Percentiles rank a stretch among this genome's conserved stretches.
phyloP scores from a whole-genome alignment of 1,140 invertebrate species.

The Caerostris darwini region DNA sequence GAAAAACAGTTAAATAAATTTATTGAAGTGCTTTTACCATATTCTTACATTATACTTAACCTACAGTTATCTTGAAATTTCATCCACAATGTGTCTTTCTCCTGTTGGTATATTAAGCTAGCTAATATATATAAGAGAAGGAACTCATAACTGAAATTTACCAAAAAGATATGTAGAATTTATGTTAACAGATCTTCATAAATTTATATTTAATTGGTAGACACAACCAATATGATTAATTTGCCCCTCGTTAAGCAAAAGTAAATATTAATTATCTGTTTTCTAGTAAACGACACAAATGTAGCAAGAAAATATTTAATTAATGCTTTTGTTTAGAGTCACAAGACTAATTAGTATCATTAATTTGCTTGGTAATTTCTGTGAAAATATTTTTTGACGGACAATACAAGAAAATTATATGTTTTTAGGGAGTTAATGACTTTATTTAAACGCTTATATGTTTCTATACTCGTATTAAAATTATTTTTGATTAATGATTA shows the following conservation, averaged over 20 bases:
- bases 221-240: not conserved
- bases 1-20: too few relatives aligned
- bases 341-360: not conserved
- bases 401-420: not conserved
- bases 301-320: not conserved
- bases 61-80: not conserved
- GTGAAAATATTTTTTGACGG: not conserved
- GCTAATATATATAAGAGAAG: not conserved
- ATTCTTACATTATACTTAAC: not conserved
- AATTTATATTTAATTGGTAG: conserved; percentile 8
- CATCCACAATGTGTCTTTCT: not conserved
- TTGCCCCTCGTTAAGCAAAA: not conserved
- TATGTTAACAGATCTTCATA: not conserved
- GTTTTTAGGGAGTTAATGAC: not conserved
- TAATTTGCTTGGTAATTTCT: not conserved
- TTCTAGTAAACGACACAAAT: not conserved
- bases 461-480: too few relatives aligned
- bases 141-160: not conserved
- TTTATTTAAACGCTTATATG: not conserved
- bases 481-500: too few relatives aligned
- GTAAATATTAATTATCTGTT: conserved; percentile 2
- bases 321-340: conserved; percentile 27
- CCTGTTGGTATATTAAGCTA: too few relatives aligned
- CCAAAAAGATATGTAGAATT: too few relatives aligned
- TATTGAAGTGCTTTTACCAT: too few relatives aligned